A percentile compares a stretch with the other conserved stretches of the same genome.
These are phyloP conservation scores for Grus americana DNA, from an alignment of 2,113 vertebrate genomes.

Conservation along the genomic window DNA sequence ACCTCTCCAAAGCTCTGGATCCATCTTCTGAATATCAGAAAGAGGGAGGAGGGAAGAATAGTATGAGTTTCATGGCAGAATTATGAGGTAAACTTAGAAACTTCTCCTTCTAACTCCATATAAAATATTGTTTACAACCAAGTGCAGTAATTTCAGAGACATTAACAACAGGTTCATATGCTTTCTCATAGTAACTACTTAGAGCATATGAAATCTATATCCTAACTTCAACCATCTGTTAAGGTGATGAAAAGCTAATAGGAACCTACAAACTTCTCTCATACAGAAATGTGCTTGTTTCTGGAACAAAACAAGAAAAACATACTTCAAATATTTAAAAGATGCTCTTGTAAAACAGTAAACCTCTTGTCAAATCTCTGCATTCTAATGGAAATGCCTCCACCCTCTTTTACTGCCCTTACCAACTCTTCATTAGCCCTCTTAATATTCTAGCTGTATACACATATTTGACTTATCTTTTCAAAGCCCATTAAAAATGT, in stretches of 20 bases:
- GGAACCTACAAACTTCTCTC: not conserved
- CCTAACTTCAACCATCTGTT: not conserved
- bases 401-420: rapidly evolving
- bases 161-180: not conserved
- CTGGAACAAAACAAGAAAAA: not conserved
- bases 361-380: not conserved
- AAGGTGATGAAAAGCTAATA: not conserved
- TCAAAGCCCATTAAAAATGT: not conserved
- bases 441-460: not conserved
- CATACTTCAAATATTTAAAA: not conserved
- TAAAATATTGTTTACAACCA: not conserved
- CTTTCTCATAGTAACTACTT: not conserved
- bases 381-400: not conserved
- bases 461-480: not conserved
- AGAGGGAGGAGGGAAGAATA: not conserved
- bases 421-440: rapidly evolving
- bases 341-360: not conserved
- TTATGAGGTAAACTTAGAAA: not conserved
- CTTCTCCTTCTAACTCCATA: not conserved
- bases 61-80: not conserved
- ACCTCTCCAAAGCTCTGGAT: not conserved
- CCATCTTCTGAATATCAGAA: not conserved
- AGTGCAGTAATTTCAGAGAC: not conserved
- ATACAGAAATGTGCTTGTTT: not conserved
- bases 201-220: not conserved